Percentiles rank a stretch among this genome's conserved stretches.
phyloP scores from a whole-genome alignment of 64 coral and sea anemone genomes.

The Montipora cactus region DNA sequence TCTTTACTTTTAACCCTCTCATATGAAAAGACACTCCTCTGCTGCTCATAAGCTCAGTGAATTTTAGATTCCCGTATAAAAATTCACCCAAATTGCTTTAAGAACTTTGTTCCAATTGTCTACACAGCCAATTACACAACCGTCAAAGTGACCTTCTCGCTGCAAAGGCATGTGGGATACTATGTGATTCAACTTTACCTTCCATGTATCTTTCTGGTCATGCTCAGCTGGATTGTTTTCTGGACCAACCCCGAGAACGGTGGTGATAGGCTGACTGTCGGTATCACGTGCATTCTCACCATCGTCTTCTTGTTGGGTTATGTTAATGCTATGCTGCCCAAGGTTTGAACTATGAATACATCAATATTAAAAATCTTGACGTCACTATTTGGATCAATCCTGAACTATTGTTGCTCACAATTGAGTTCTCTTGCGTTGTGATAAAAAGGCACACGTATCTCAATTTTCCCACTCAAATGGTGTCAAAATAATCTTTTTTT shows the following conservation, averaged over 20 bases:
- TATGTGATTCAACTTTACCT: slow-evolving; percentile 68
- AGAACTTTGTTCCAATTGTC: background rate
- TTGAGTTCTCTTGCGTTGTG: too few relatives aligned
- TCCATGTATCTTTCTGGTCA: slow-evolving; percentile 42
- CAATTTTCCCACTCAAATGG: too few relatives aligned
- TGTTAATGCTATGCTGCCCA: background rate
- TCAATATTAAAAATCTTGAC: too few relatives aligned
- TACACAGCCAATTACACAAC: slow-evolving; percentile 14
- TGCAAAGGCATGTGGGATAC: slow-evolving; percentile 59
- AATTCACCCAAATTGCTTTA: too few relatives aligned
- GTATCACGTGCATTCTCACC: slow-evolving; percentile 62
- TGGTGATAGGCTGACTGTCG: slow-evolving; percentile 49
- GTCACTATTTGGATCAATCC: too few relatives aligned
- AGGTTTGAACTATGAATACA: background rate
- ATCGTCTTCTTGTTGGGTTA: slow-evolving; percentile 60
- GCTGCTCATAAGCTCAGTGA: too few relatives aligned
- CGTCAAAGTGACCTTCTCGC: background rate
- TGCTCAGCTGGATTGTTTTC: slow-evolving; percentile 60
- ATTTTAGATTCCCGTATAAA: too few relatives aligned
- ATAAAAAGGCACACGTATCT: too few relatives aligned
- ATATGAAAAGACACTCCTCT: too few relatives aligned
- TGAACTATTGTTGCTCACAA: too few relatives aligned
- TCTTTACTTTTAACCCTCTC: too few relatives aligned
- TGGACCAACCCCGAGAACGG: slow-evolving; percentile 51
- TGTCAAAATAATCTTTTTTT: too few relatives aligned